Percentiles rank a stretch among this genome's conserved stretches.
Evolutionary conservation across 2,113 vertebrate species (phyloP).

Genomic region (Apteryx owenii): DNA sequence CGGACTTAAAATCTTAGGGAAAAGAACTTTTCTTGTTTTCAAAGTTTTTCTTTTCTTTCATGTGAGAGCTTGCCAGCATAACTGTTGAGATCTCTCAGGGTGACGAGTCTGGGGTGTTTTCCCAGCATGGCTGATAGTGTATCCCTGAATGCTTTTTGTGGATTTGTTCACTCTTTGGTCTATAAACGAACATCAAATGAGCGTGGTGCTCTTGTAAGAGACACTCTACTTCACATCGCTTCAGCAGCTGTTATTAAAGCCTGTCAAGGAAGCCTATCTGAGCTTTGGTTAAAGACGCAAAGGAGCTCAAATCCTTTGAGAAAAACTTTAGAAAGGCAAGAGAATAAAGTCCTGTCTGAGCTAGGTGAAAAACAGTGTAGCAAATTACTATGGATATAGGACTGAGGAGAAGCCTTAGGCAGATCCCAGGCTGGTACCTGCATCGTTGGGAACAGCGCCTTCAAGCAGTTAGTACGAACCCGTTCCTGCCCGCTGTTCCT

Average conservation of each 20-base stretch:
- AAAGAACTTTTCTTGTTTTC: background rate
- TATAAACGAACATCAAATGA: background rate
- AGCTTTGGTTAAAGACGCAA: background rate
- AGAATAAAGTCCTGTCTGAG: background rate
- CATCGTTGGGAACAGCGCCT: background rate
- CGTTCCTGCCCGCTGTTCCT: too few relatives aligned
- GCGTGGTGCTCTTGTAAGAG: background rate
- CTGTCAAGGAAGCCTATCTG: background rate
- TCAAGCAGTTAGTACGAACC: background rate
- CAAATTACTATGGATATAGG: background rate
- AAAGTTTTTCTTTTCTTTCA: background rate
- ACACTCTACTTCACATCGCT: background rate
- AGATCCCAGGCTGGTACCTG: background rate
- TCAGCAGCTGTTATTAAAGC: background rate
- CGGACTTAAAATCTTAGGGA: background rate
- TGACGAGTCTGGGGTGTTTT: background rate
- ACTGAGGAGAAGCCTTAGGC: background rate
- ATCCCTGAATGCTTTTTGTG: background rate
- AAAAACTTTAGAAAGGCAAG: background rate
- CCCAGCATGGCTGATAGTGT: background rate
- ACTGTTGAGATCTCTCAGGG: background rate
- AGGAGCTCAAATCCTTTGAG: background rate
- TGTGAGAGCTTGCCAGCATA: background rate
- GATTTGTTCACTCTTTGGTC: conserved; percentile 9
- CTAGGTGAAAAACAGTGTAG: background rate